Percentiles rank a stretch among this genome's conserved stretches.
These are phyloP conservation scores for Campopleginae sp. DNA, from an alignment of 2,888 invertebrate species.

Conservation along the genomic window DNA sequence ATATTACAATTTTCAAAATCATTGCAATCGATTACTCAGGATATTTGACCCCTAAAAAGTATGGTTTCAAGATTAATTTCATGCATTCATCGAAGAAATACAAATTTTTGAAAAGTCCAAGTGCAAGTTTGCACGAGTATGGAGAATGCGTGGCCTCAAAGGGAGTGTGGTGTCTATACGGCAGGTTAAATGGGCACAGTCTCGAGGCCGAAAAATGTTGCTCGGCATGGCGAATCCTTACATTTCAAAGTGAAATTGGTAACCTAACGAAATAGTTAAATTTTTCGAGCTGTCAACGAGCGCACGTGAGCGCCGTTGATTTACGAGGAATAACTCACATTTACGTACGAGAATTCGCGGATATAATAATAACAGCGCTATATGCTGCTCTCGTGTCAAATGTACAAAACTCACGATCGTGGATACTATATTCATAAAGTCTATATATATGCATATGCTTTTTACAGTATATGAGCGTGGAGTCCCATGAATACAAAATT, in stretches of 20 bases:
- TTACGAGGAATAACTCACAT: background rate
- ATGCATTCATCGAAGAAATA: too few relatives aligned
- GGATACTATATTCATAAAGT: slow-evolving; percentile 49
- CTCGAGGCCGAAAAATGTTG: too few relatives aligned
- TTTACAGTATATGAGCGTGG: slow-evolving; percentile 38
- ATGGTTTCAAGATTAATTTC: too few relatives aligned
- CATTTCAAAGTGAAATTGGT: background rate
- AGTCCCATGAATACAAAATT: slow-evolving; percentile 66
- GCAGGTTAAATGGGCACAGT: too few relatives aligned
- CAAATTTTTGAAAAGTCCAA: too few relatives aligned
- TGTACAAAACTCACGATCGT: slow-evolving; percentile 44
- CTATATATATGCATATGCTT: slow-evolving; percentile 26
- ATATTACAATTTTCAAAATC: too few relatives aligned
- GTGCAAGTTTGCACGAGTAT: too few relatives aligned
- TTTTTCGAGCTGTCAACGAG: background rate
- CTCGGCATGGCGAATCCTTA: background rate
- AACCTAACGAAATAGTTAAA: background rate
- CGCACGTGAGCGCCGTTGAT: background rate
- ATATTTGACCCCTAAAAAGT: too few relatives aligned
- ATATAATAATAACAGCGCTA: slow-evolving; percentile 37
- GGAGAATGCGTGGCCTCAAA: background rate
- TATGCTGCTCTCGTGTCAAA: slow-evolving; percentile 37
- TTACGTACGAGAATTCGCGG: background rate
- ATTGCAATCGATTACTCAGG: too few relatives aligned
- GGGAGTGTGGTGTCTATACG: too few relatives aligned